Evolutionary conservation across 2,797 vertebrate species (phyloP).

Genomic region (Acrossocheilus wenchowensis): DNA sequence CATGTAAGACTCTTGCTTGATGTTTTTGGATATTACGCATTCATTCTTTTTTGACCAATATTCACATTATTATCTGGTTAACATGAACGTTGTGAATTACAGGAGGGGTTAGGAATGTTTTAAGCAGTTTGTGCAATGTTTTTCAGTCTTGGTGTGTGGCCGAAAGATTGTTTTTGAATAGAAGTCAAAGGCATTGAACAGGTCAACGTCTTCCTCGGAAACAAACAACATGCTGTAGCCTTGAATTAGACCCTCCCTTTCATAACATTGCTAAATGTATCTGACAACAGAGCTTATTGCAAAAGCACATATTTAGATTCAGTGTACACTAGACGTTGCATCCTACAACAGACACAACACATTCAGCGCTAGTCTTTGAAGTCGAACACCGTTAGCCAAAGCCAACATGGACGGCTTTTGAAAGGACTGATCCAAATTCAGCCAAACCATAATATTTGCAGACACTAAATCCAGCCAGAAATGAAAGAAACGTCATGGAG

Average conservation of each 20-base stretch:
- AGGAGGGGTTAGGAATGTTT: background rate
- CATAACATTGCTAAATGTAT: conserved; percentile 18
- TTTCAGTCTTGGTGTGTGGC: conserved; percentile 43
- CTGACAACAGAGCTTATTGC: conserved; percentile 47
- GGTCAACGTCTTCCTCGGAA: conserved; percentile 37
- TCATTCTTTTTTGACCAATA: background rate
- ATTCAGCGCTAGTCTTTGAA: conserved; percentile 66
- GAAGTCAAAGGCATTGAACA: conserved; percentile 41
- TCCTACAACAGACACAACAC: conserved; percentile 68
- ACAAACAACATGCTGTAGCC: conserved; percentile 23
- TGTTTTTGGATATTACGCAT: background rate
- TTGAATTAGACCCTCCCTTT: conserved; percentile 20
- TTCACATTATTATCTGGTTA: conserved; percentile 6
- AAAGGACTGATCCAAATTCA: conserved; percentile 51
- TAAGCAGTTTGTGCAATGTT: conserved; percentile 19
- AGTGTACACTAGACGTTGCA: conserved; percentile 11
- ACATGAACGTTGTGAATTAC: background rate
- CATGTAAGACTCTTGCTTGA: background rate
- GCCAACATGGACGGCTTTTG: conserved; percentile 63
- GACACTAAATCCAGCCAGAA: conserved; percentile 52
- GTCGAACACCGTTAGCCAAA: conserved; percentile 71
- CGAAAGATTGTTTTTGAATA: conserved; percentile 46
- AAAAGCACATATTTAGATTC: conserved; percentile 37
- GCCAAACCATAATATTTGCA: conserved; percentile 61
- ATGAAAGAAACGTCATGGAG: conserved; percentile 45